phyloP scores from a whole-genome alignment of 2,113 vertebrate genomes.

The Sebastes schlegelii region DNA sequence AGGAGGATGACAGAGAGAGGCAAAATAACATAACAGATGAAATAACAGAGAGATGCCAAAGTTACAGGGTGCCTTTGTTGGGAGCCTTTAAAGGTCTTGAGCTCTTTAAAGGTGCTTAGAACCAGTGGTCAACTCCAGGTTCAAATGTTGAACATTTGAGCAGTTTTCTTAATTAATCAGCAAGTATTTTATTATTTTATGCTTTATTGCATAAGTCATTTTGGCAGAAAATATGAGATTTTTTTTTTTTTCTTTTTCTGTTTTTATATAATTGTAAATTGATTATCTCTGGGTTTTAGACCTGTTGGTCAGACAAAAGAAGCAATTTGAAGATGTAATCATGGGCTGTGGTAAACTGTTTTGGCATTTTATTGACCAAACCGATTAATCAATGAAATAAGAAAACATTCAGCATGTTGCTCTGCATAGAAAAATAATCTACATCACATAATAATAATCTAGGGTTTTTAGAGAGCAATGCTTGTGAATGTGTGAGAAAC shows the following conservation, averaged over 20 bases:
- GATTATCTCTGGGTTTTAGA: background rate
- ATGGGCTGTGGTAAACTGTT: background rate
- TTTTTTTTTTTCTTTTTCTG: background rate
- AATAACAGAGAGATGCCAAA: background rate
- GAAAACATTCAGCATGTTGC: too few species aligned
- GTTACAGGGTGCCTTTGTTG: too few species aligned
- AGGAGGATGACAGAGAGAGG: background rate
- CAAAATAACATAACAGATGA: background rate
- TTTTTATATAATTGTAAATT: too few species aligned
- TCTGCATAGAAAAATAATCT: too few species aligned
- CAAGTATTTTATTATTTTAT: too few species aligned
- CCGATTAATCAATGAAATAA: background rate
- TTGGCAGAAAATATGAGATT: background rate
- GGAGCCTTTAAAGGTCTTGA: too few species aligned
- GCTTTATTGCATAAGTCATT: background rate
- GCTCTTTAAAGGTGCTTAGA: too few species aligned
- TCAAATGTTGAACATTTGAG: too few species aligned
- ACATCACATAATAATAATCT: too few species aligned
- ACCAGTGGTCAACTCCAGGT: too few species aligned
- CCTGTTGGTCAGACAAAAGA: background rate
- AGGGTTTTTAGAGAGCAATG: background rate
- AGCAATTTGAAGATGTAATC: background rate
- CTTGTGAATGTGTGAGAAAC: background rate
- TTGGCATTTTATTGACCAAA: background rate
- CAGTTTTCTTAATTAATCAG: too few species aligned